phyloP scores from a whole-genome alignment of 2,888 invertebrate genomes.

The Thera britannica region DNA sequence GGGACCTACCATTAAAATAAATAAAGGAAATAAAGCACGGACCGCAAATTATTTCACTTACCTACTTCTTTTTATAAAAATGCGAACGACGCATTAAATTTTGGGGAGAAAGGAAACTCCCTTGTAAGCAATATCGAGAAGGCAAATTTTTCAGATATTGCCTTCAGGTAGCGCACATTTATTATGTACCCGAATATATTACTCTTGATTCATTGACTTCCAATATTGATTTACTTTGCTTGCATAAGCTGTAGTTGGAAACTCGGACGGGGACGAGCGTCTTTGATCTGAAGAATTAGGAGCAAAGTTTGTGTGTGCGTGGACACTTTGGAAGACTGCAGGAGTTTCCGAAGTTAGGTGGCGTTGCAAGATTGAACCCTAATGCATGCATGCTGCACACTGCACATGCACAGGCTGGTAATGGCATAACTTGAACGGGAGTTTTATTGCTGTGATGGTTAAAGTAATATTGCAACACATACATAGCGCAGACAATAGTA shows the following conservation, averaged over 20 bases:
- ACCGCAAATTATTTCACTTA: slow-evolving; percentile 84
- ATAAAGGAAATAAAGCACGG: slow-evolving; percentile 83
- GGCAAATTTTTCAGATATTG: slow-evolving; percentile 86
- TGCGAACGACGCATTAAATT: slow-evolving; percentile 85
- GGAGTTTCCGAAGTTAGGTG: slow-evolving; percentile 43
- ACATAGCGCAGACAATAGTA: no score
- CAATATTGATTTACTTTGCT: slow-evolving; percentile 84
- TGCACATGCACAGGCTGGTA: slow-evolving; percentile 22
- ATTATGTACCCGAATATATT: slow-evolving; percentile 86
- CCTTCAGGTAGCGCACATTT: slow-evolving; percentile 85
- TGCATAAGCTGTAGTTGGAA: slow-evolving; percentile 80
- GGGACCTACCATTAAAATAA: slow-evolving; percentile 83
- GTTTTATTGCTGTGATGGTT: slow-evolving; percentile 14
- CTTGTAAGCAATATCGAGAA: slow-evolving; percentile 85
- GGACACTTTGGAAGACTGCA: slow-evolving; percentile 49
- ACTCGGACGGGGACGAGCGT: slow-evolving; percentile 57
- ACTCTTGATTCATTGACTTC: slow-evolving; percentile 85
- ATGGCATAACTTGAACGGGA: slow-evolving; percentile 14
- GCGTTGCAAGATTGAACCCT: slow-evolving; percentile 44
- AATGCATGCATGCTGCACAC: slow-evolving; percentile 33
- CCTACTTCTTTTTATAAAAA: slow-evolving; percentile 85
- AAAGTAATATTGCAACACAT: background rate
- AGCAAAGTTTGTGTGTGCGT: slow-evolving; percentile 53
- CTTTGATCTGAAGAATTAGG: slow-evolving; percentile 70
- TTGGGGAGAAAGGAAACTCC: slow-evolving; percentile 85